Percentiles rank a stretch among this genome's conserved stretches.
These are phyloP conservation scores for Champsocephalus esox DNA, from an alignment of 2,797 vertebrate species.

Conservation along the genomic window DNA sequence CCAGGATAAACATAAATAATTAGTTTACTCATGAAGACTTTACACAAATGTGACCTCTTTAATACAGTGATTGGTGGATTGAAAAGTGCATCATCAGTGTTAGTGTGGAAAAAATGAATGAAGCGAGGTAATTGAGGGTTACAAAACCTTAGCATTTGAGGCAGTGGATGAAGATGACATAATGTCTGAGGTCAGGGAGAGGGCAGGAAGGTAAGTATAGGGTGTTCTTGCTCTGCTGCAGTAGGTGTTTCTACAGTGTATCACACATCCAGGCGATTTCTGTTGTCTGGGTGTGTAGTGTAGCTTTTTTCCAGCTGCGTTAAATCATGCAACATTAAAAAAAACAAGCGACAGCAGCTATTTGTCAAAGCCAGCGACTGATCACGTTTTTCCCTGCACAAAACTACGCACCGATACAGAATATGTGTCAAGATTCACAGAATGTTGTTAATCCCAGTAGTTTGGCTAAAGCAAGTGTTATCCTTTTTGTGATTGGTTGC, in stretches of 20 bases:
- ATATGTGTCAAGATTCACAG: background rate
- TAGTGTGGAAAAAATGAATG: constrained; percentile 2
- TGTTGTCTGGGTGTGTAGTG: constrained; percentile 5
- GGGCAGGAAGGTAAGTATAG: constrained; percentile 31
- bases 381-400: background rate
- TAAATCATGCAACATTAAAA: constrained; percentile 23
- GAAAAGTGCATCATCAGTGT: background rate
- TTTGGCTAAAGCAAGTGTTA: too few relatives aligned
- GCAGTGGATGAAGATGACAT: constrained; percentile 31
- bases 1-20: background rate
- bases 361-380: constrained; percentile 13
- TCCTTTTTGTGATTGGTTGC: too few relatives aligned
- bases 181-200: constrained; percentile 41
- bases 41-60: background rate
- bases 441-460: too few relatives aligned
- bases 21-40: constrained; percentile 10
- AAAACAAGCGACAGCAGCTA: background rate
- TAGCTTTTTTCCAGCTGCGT: constrained; percentile 3
- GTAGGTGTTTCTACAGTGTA: constrained; percentile 7
- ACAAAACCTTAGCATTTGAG: constrained; percentile 28
- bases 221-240: constrained; percentile 17
- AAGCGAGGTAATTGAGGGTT: constrained; percentile 24
- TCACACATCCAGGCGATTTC: constrained; percentile 5
- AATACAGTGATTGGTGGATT: background rate
- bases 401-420: background rate